These are phyloP conservation scores for Trinectes maculatus DNA, from an alignment of 2,113 vertebrate genomes.

Conservation along the genomic window DNA sequence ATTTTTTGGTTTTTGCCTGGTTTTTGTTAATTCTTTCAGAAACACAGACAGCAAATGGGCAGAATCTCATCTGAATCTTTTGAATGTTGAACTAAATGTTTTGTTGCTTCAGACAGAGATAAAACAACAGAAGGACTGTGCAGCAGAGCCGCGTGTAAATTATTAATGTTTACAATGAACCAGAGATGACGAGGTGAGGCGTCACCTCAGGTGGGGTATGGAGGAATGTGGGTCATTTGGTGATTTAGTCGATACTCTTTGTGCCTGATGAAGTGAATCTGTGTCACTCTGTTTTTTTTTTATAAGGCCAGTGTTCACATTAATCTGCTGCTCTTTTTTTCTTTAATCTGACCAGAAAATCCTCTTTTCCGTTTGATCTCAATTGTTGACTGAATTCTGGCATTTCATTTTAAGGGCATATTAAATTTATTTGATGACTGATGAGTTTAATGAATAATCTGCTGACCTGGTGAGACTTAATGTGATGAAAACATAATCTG, in stretches of 20 bases:
- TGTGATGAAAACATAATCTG: too few species aligned
- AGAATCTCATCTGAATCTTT: too few species aligned
- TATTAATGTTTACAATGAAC: not conserved
- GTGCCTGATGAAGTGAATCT: too few species aligned
- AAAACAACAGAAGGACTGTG: not conserved
- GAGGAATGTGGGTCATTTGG: not conserved
- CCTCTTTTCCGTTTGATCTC: conserved; percentile 11
- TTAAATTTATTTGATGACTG: not conserved
- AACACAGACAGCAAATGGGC: too few species aligned
- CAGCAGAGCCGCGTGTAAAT: not conserved
- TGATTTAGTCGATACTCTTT: conserved; percentile 6
- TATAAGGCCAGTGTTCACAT: not conserved
- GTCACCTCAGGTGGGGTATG: not conserved
- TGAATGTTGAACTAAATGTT: too few species aligned
- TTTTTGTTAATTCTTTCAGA: too few species aligned
- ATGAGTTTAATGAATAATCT: not conserved
- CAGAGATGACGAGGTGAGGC: not conserved
- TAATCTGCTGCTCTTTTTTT: conserved; percentile 6
- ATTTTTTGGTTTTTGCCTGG: too few species aligned
- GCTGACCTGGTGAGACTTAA: too few species aligned
- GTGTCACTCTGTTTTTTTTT: too few species aligned
- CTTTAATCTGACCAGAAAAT: conserved; percentile 33
- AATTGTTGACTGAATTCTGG: not conserved
- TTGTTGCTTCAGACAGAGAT: too few species aligned
- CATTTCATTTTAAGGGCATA: not conserved